Percentiles rank a stretch among this genome's conserved stretches.
These are phyloP conservation scores for Vulpes vulpes DNA, from an alignment of 2,113 vertebrate species.

Conservation along the genomic window DNA sequence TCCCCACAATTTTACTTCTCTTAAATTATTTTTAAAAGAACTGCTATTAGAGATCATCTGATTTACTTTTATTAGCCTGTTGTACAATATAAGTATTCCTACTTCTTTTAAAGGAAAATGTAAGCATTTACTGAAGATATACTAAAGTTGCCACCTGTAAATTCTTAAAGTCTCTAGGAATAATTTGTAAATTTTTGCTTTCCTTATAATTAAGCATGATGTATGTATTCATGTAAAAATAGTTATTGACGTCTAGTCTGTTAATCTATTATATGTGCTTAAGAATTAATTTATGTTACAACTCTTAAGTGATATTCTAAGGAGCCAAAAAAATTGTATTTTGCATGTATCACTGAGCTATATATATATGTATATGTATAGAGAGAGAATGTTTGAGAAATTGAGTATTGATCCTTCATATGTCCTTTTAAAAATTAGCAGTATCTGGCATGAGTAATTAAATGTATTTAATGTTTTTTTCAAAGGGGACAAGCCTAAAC, in stretches of 20 bases:
- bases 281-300: not conserved
- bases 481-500: conserved; percentile 73
- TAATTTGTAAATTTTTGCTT: conserved; percentile 48
- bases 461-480: not conserved
- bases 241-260: not conserved
- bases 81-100: not conserved
- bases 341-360: not conserved
- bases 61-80: not conserved
- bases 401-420: not conserved
- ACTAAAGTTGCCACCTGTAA: not conserved
- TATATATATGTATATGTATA: not conserved
- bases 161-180: not conserved
- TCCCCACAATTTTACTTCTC: not conserved
- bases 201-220: not conserved
- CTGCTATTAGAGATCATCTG: not conserved
- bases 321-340: not conserved
- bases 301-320: not conserved
- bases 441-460: not conserved
- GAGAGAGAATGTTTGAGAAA: not conserved
- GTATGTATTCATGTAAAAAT: not conserved
- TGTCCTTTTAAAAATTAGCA: not conserved
- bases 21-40: conserved; percentile 32
- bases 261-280: not conserved
- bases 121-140: not conserved
- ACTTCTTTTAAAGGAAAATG: not conserved